Evolutionary conservation across 2,888 invertebrate genomes (phyloP), one percentile per base, ranked within the genome.

Genomic region (Zelleria hepariella): DNA sequence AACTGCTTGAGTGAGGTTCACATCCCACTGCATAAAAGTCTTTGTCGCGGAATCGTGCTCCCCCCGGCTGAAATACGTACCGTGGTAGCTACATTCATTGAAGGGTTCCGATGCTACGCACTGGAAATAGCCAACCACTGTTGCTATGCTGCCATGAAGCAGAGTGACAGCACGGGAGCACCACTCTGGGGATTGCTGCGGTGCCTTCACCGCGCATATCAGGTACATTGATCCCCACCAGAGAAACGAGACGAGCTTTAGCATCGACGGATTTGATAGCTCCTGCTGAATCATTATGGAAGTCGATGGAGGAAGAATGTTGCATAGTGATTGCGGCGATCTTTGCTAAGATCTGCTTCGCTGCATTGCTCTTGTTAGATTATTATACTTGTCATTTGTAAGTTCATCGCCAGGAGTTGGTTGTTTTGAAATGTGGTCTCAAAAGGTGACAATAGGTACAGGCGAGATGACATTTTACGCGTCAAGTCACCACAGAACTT

Each of bases 211-310:
- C 1, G 68, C 61, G 47, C 71, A 73, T 60, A 68, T 66, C 18
- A 82, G 23, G 65, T 87, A 87, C 25, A 78, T 60, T 48, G 67
- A 69, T 57, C 68, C 65, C 86, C 87, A 87, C 58, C 77, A 73
- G n/a, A 82, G 48, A 59, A 86, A 86, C 1, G 87, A 86, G 5
- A 68, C 47, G 21, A 85, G 65, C 63, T 85, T 82, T 7, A 75
- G 51, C 49, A 85, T 63, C 7, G 75, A 71, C 23, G 68, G 63
- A 8, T 65, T 58, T 2, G 79, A 78, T 24, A 86, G 60, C 64
- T 76, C 78, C 7, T 20, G 27, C 23, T 47, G 66, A 67, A 72
- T 77, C 81, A 81, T 80, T 75, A 64, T 68, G 56, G 32, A 10
- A 42, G 32, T 42, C 15, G 32, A 42, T 15, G 15, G 18, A 21